Evolutionary conservation across 2,113 vertebrate species (phyloP), one percentile per base, ranked within the genome.

Genomic region (Grammomys surdaster): DNA sequence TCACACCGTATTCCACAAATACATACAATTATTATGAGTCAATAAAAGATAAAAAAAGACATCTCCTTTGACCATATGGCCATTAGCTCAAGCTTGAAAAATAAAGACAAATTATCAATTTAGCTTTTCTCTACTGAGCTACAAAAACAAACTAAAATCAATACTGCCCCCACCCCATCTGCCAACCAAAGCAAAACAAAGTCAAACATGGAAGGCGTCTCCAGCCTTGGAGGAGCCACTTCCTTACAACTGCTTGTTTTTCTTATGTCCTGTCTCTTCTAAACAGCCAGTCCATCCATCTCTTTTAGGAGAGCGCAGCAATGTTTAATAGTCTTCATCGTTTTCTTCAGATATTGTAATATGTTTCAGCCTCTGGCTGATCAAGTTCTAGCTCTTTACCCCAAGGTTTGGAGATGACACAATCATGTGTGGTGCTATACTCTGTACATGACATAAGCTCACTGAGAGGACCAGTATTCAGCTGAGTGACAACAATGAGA

Each of bases 211-310:
- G 78, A 48, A n/a, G n/a, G 17, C 13, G 8, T 88, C 76, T 85
- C n/a, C 58, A 67, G 58, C 22, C 85, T 92, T 75, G 91, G 31
- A 91, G 43, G 80, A 56, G 88, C 9, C 69, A 56, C 48, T 46
- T 94, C 60, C 90, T 91, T 85, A 58, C 65, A 90, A 88, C 93
- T 90, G 84, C 31, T 88, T 96, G 33, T 76, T 86, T 56, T 24
- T 92, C 20, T 76, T 69, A 33, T 75, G 54, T 22, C 58, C 90
- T 95, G 65, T 84, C 81, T 87, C 93, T 67, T 88, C 56, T 67
- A 76, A 93, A 91, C 26, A 80, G 20, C 8, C 33, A 88, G 46
- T 88, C 78, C 78, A 72, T 46, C 93, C 40, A 48, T 60, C 46
- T 90, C 65, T 86, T 33, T 89, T 72, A 86, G 24, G 54, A 60